These are phyloP conservation scores for Notothenia rossii DNA, from an alignment of 2,113 vertebrate species.

Conservation along the genomic window DNA sequence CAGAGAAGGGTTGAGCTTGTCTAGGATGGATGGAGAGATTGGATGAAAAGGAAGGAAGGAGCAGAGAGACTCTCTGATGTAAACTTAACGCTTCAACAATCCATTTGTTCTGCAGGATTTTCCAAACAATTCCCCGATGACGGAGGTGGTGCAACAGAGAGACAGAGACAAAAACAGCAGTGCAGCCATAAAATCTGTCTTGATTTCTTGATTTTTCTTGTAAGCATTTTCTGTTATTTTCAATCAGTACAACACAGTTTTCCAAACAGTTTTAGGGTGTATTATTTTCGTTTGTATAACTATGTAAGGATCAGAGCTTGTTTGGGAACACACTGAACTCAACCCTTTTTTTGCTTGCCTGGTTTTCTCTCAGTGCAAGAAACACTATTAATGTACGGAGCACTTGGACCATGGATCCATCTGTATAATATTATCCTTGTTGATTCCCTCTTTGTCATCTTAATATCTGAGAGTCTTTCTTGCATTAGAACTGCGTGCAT, in stretches of 20 bases:
- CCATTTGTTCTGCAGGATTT: slow-evolving; percentile 40
- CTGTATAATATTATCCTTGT: slow-evolving; percentile 36
- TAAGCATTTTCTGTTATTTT: neutral
- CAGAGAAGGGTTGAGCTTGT: slow-evolving; percentile 1
- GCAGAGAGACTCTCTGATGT: slow-evolving; percentile 13
- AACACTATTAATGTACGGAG: slow-evolving; percentile 16
- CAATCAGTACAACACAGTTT: neutral
- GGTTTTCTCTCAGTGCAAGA: slow-evolving; percentile 2
- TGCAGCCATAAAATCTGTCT: slow-evolving; percentile 3
- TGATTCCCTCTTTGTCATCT: slow-evolving; percentile 17
- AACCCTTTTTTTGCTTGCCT: neutral
- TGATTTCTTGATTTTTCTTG: neutral
- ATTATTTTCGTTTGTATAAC: slow-evolving; percentile 3
- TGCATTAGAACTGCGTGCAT: slow-evolving; percentile 33
- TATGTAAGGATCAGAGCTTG: slow-evolving; percentile 10
- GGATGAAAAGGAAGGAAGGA: neutral
- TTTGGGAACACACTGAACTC: slow-evolving; percentile 10
- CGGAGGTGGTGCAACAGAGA: slow-evolving; percentile 37
- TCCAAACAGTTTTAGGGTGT: neutral
- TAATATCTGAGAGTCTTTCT: slow-evolving; percentile 37
- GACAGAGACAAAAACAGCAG: slow-evolving; percentile 31
- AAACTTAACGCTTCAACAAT: slow-evolving; percentile 3
- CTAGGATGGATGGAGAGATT: slow-evolving; percentile 8
- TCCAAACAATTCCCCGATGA: slow-evolving; percentile 43
- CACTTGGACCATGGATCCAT: slow-evolving; percentile 29